Percentiles rank a stretch among this genome's conserved stretches.
Evolutionary conservation across 2,113 vertebrate genomes (phyloP).

Genomic region (Sebastes schlegelii): DNA sequence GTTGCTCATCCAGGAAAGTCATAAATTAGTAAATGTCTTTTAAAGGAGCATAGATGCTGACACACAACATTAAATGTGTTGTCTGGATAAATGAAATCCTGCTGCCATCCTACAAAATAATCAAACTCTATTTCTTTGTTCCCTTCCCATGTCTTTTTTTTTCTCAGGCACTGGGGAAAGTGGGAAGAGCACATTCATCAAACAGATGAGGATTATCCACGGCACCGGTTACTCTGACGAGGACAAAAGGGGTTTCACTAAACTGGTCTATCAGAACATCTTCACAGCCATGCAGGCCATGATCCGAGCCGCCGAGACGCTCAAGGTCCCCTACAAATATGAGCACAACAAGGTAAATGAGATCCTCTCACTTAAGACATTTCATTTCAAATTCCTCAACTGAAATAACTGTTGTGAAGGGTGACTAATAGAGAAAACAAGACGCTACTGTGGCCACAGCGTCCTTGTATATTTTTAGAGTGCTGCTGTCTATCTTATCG

Average conservation of each 20-base stretch:
- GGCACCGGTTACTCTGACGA: constrained; percentile 96
- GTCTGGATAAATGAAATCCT: constrained; percentile 16
- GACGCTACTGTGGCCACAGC: not conserved
- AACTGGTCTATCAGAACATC: constrained; percentile 98
- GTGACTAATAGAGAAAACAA: constrained; percentile 10
- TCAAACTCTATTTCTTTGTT: constrained; percentile 21
- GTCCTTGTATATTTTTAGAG: constrained; percentile 60
- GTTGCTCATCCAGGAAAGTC: not conserved
- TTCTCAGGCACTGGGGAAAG: constrained; percentile 85
- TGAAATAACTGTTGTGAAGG: not conserved
- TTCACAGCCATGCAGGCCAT: constrained; percentile 97
- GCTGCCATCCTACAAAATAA: constrained; percentile 31
- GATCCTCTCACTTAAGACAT: not conserved
- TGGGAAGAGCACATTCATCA: constrained; percentile 87
- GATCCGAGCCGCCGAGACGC: constrained; percentile 95
- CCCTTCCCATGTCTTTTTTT: constrained; percentile 14
- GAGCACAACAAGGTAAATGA: constrained; percentile 93
- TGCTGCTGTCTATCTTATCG: constrained; percentile 68
- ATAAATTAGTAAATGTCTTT: constrained; percentile 1
- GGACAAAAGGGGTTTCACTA: constrained; percentile 96
- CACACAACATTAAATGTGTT: constrained; percentile 4
- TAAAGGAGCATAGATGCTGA: constrained; percentile 2
- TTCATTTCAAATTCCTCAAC: constrained; percentile 2
- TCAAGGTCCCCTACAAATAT: constrained; percentile 96
- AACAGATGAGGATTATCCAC: constrained; percentile 88